Base-by-base conservation (phyloP, 2,113 vertebrate genomes). In the Sprattus sprattus region DNA sequence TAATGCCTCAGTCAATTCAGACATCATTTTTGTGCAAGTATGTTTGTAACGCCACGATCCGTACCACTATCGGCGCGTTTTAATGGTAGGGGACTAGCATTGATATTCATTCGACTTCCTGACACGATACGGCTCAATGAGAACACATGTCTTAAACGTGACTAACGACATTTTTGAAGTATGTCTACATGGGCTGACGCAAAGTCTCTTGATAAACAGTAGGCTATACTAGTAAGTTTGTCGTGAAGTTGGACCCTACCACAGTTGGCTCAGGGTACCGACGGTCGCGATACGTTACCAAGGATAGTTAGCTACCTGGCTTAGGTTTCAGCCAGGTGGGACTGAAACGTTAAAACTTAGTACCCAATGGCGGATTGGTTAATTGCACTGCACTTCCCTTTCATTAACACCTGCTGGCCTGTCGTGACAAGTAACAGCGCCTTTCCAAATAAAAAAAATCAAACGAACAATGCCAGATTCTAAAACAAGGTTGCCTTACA, bases 81-180 rank as follows among this genome's bases (percentile, higher is more conserved):
- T 39, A 39, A 64, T 25, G 1, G 18, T 57, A 5, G 54, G 18
- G 54, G 32, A 78, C 28, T 78, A 78, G 71, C 71, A 39, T 78
- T 13, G 71, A 32, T 39, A 78, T 78, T 78, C 25, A 16, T 78
- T 39, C 71, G 71, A 78, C 71, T 78, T 78, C 71, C 71, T 78
- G 25, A 78, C 13, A 78, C 28, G 28, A 78, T 78, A 32, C 32
- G 1, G 28, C 16, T 10, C n/a, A 32, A 28, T 6, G 32, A 78
- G 16, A 78, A 78, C 71, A 39, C 67, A 78, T 39, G 71, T 78
- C 25, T 32, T 78, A 39, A 78, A 78, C 71, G 32, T 78, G 71
- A 78, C 60, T 22, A 64, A 6, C 20, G 5, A 64, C 71, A 39
- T 32, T 39, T 78, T 44, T 16, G 11, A 44, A 78, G 28, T 78